Conservation (phyloP, 2,113 vertebrate species). For the Malurus elegans region DNA sequence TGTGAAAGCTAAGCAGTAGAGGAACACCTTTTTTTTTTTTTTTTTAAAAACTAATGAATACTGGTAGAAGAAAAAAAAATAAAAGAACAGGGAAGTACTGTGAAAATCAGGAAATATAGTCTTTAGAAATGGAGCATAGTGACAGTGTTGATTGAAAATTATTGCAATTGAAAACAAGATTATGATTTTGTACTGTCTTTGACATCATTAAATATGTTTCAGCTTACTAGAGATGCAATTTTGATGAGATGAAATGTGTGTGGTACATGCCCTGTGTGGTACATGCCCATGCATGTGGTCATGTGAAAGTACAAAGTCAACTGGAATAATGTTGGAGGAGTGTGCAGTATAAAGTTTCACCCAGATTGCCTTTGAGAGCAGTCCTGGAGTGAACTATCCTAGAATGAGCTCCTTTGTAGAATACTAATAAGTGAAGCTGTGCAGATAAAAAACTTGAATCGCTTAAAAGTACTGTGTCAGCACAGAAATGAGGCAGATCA, state of each 20-base stretch:
- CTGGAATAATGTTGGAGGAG: neutral
- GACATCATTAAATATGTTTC: neutral
- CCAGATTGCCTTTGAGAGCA: neutral
- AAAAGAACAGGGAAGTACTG: neutral
- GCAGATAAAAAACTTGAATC: neutral
- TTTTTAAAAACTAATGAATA: neutral
- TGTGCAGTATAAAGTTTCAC: neutral
- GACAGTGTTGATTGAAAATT: neutral
- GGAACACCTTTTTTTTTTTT: neutral
- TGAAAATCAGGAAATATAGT: neutral
- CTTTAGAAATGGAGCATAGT: neutral
- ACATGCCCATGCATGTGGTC: no score
- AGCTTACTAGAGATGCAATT: neutral
- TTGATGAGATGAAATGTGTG: neutral
- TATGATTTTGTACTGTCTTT: neutral
- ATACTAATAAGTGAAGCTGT: neutral
- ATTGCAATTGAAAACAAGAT: neutral
- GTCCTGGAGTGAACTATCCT: neutral
- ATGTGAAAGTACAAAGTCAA: neutral
- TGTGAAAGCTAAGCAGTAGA: neutral
- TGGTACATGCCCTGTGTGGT: no score
- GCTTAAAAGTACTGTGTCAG: neutral
- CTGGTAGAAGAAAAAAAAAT: neutral
- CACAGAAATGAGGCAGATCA: neutral
- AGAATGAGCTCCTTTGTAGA: neutral